A percentile compares a stretch with the other conserved stretches of the same genome.
Conservation (phyloP, 1,140 invertebrate genomes). For the Pogonus chalceus region DNA sequence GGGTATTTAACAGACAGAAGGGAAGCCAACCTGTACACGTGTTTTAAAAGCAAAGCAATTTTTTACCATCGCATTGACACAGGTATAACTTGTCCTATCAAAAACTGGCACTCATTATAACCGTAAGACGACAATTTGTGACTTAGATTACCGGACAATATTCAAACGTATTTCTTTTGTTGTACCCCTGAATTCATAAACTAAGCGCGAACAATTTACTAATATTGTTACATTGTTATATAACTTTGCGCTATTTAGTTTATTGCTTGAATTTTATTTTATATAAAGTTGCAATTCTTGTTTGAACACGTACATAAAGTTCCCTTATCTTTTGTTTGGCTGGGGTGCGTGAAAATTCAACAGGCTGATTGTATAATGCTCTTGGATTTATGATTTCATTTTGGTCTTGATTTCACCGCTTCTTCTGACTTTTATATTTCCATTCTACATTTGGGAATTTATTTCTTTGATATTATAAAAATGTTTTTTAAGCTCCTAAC, state of each 20-base stretch:
- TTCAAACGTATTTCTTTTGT: background rate
- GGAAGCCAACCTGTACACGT: background rate
- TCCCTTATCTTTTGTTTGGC: no score
- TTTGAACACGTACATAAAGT: no score
- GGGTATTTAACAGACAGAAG: no score
- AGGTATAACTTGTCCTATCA: constrained; percentile 1
- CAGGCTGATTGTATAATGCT: no score
- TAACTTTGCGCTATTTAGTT: background rate
- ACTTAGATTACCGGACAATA: background rate
- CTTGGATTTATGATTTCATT: no score
- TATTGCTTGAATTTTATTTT: background rate
- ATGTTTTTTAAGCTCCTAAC: no score
- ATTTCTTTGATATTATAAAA: no score
- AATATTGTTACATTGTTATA: background rate
- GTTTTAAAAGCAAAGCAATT: background rate
- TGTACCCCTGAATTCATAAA: background rate
- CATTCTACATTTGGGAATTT: no score
- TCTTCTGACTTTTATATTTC: no score
- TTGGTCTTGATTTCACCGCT: no score
- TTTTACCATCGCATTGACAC: background rate
- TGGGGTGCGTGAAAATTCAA: background rate
- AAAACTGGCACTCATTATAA: background rate
- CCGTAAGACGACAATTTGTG: background rate
- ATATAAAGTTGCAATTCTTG: background rate
- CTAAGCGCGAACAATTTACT: background rate